A percentile compares a stretch with the other conserved stretches of the same genome.
Conservation (phyloP, 1,140 invertebrate species). For the Aradophagus sp. region DNA sequence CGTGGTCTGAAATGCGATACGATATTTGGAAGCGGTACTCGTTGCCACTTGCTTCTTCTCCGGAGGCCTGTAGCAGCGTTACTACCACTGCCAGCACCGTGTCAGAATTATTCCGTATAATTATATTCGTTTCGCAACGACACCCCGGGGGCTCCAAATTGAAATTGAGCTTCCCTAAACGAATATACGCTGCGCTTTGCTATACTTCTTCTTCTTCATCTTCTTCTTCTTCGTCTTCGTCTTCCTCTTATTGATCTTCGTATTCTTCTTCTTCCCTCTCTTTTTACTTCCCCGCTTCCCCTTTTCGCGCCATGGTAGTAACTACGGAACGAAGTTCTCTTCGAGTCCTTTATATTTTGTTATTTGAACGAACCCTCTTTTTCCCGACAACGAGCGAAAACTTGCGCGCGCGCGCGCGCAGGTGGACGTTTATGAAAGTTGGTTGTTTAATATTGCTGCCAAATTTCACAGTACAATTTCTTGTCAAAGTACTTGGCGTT, state of each 20-base stretch:
- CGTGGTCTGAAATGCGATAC: constrained; percentile 26
- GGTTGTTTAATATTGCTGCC: constrained; percentile 57
- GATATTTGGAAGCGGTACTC: constrained; percentile 41
- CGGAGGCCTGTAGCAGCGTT: constrained; percentile 38
- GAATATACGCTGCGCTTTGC: constrained; percentile 59
- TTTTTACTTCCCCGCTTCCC: constrained; percentile 61
- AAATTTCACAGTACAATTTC: constrained; percentile 54
- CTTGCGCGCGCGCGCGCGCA: too few relatives aligned
- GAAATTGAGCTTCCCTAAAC: constrained; percentile 73
- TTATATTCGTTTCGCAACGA: constrained; percentile 76
- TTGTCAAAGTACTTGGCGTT: constrained; percentile 57
- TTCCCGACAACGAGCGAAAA: constrained; percentile 39
- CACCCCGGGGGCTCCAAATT: constrained; percentile 74
- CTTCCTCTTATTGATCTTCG: constrained; percentile 3
- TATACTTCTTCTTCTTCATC: constrained; percentile 40
- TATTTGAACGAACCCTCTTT: constrained; percentile 37
- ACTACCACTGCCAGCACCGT: constrained; percentile 53
- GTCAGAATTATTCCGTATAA: constrained; percentile 76
- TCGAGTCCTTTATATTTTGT: constrained; percentile 48
- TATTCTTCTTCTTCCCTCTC: constrained; percentile 58
- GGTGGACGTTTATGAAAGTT: constrained; percentile 48
- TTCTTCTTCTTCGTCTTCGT: constrained; percentile 20
- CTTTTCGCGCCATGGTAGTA: too few relatives aligned
- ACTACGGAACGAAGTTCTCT: constrained; percentile 20
- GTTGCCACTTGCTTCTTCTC: constrained; percentile 43